Percentiles rank a stretch among this genome's conserved stretches.
phyloP scores from a whole-genome alignment of 2,797 vertebrate species.

The Falco biarmicus region DNA sequence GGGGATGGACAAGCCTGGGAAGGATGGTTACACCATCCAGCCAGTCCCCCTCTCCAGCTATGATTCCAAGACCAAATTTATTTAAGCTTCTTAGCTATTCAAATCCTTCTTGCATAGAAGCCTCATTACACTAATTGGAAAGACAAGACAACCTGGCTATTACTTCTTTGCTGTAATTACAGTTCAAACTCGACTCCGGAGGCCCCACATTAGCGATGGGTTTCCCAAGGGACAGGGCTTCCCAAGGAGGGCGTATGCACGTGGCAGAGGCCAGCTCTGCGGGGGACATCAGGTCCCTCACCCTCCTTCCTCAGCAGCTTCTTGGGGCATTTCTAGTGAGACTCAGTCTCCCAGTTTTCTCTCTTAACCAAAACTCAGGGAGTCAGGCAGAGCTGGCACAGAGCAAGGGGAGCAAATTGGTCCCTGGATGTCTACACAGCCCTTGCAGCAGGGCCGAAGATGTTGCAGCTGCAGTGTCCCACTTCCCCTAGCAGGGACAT shows the following conservation, averaged over 20 bases:
- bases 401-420: neutral
- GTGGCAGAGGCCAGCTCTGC: neutral
- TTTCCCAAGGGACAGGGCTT: neutral
- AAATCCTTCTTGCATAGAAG: conserved; percentile 37
- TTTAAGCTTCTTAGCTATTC: conserved; percentile 56
- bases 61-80: conserved; percentile 3
- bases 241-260: neutral
- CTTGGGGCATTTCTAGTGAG: neutral
- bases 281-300: neutral
- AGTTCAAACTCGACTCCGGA: neutral
- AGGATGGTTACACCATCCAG: neutral
- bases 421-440: neutral
- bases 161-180: conserved; percentile 30
- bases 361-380: neutral
- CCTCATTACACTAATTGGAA: conserved; percentile 46
- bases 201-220: neutral
- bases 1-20: neutral
- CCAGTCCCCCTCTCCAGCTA: neutral
- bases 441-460: neutral
- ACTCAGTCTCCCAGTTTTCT: neutral
- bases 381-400: neutral
- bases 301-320: neutral
- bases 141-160: neutral
- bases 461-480: neutral
- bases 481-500: neutral